These are phyloP conservation scores for Rhynchonema sp. DNA, from an alignment of 2,888 invertebrate species.

Conservation along the genomic window DNA sequence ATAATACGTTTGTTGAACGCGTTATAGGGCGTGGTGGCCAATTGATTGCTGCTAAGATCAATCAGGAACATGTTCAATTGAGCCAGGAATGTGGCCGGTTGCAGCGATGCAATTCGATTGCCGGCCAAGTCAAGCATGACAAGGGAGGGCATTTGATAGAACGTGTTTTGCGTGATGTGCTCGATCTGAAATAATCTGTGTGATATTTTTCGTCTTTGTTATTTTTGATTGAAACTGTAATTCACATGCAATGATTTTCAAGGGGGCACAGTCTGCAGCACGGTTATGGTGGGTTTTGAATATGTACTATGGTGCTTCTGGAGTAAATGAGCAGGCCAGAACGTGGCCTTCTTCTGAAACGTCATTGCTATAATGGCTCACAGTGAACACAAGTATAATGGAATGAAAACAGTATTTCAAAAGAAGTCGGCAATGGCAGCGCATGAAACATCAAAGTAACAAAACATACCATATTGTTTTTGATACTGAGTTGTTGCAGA, in stretches of 20 bases:
- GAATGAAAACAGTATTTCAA: too few species aligned
- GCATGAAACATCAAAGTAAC: too few species aligned
- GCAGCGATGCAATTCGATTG: slow-evolving; percentile 18
- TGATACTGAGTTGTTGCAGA: slow-evolving; percentile 25
- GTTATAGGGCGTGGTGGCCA: slow-evolving; percentile 20
- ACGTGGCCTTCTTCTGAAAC: too few species aligned
- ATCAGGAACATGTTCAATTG: slow-evolving; percentile 24
- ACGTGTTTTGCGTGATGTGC: slow-evolving; percentile 23
- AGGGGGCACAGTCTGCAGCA: too few species aligned
- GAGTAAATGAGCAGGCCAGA: too few species aligned
- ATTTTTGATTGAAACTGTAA: neutral
- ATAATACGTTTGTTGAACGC: slow-evolving; percentile 24
- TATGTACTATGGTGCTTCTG: too few species aligned
- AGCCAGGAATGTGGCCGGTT: slow-evolving; percentile 22
- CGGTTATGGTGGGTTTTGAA: neutral
- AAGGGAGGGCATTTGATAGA: slow-evolving; percentile 20
- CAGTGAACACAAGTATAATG: too few species aligned
- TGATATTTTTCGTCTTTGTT: neutral
- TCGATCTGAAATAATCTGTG: slow-evolving; percentile 22
- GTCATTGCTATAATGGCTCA: too few species aligned
- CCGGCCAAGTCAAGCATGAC: slow-evolving; percentile 24
- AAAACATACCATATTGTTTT: slow-evolving; percentile 19
- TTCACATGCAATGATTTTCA: too few species aligned
- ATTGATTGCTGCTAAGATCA: slow-evolving; percentile 21
- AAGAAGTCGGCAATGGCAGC: too few species aligned